Conservation (phyloP, 64 coral and sea anemone genomes). For the Actinia equina region DNA sequence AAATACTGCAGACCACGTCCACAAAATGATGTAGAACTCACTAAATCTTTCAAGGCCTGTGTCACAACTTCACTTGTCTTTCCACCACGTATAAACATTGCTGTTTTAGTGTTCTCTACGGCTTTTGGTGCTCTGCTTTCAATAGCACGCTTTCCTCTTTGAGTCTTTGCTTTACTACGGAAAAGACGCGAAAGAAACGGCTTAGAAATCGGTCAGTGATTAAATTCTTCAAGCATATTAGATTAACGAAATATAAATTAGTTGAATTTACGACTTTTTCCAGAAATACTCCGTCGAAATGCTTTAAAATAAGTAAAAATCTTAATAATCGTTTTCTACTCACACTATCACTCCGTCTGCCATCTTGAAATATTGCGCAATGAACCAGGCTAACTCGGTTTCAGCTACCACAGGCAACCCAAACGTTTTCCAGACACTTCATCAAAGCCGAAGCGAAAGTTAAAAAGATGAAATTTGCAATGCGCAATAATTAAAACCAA, state of each 20-base stretch:
- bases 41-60: conserved; percentile 86
- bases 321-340: not conserved
- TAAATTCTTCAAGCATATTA: not conserved
- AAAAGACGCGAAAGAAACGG: not conserved
- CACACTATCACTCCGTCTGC: conserved; percentile 24
- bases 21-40: conserved; percentile 25
- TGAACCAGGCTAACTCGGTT: not conserved
- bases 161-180: conserved; percentile 66
- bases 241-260: not conserved
- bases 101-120: conserved; percentile 86
- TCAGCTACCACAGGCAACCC: not conserved
- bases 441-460: no score
- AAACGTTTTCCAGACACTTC: not conserved
- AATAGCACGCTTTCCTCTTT: conserved; percentile 61
- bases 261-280: not conserved
- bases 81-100: conserved; percentile 92
- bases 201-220: not conserved
- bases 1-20: not conserved
- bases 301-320: not conserved
- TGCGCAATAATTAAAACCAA: no score
- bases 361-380: conserved; percentile 22
- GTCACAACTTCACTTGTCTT: conserved; percentile 85
- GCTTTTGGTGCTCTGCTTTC: conserved; percentile 46
- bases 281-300: not conserved
- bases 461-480: not conserved